Base-by-base conservation (phyloP, 2,113 vertebrate species). In the Xyrauchen texanus region DNA sequence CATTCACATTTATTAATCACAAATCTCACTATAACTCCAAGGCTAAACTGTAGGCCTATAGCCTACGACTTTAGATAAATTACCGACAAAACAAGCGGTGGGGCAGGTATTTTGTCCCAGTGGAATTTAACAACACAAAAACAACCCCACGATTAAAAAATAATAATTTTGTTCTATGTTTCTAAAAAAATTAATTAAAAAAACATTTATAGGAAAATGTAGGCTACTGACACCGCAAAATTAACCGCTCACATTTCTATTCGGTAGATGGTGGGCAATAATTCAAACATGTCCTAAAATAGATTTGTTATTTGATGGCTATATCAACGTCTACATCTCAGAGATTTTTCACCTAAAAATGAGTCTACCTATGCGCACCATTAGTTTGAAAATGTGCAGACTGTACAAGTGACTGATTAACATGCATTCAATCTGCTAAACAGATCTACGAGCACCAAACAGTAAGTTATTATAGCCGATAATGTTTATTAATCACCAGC, bases 41-140 rank as follows among this genome's bases (percentile, higher is more conserved):
- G 52, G 8, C 11, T 12, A 11, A 15, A 8, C 15, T 49, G 16
- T 34, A 55, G 76, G 61, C 62, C 63, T 68, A 8, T 13, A 8
- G 47, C 21, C 1, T 34, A 34, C 1, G 44, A 12, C 58, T 57
- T 57, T 6, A 61, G 61, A 60, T 45, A 73, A 65, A 69, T n/a
- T 49, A 60, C 49, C 68, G 60, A 55, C 44, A 69, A 75, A 72
- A 67, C 64, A 55, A 69, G 34, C 44, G 57, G 47, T 76, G 82
- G 72, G 67, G 57, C 77, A 60, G 11, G 69, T n/a, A 72, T 10
- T 11, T 6, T n/a, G 7, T 80, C 77, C 72, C 77, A 11, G 10
- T 8, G 34, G 81, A 79, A 21, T 8, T 46, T 10, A 63, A 72
- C 57, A 82, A 10, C 7, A 53, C 8, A 16, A 45, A 70, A 83